Conservation (phyloP, 1,140 invertebrate genomes). For the Lordiphosa stackelbergi region DNA sequence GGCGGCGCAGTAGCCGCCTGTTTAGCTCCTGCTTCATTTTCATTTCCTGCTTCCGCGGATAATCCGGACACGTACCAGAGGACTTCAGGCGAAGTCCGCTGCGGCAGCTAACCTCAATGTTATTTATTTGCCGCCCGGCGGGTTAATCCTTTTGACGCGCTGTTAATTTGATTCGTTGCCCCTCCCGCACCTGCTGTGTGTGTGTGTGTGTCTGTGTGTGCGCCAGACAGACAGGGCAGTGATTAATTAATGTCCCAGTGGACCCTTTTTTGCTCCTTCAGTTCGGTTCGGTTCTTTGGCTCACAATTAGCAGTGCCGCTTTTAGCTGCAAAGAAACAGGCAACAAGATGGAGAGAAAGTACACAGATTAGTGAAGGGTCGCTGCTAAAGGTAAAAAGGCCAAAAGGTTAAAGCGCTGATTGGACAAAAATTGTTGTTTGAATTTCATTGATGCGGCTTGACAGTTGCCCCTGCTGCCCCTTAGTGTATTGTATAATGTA, state of each 20-base stretch:
- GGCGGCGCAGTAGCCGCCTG: constrained; percentile 1
- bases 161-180: constrained; percentile 49
- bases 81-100: neutral
- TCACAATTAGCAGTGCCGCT: constrained; percentile 48
- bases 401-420: too few species aligned
- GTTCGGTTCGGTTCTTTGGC: constrained; percentile 24
- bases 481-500: too few species aligned
- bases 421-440: too few species aligned
- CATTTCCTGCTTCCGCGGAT: constrained; percentile 7
- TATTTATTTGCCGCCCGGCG: constrained; percentile 3
- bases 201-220: too few species aligned
- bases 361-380: too few species aligned
- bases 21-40: neutral
- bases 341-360: too few species aligned
- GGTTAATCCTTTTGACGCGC: constrained; percentile 46
- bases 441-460: too few species aligned
- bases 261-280: constrained; percentile 22
- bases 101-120: neutral
- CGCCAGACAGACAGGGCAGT: constrained; percentile 39
- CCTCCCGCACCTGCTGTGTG: constrained; percentile 11
- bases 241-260: constrained; percentile 62
- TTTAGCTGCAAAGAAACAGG: constrained; percentile 8
- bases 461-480: too few species aligned
- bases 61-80: constrained; percentile 17
- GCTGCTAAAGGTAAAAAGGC: too few species aligned